Base-by-base conservation (phyloP, 2,888 invertebrate genomes). In the Eupithecia insigniata region DNA sequence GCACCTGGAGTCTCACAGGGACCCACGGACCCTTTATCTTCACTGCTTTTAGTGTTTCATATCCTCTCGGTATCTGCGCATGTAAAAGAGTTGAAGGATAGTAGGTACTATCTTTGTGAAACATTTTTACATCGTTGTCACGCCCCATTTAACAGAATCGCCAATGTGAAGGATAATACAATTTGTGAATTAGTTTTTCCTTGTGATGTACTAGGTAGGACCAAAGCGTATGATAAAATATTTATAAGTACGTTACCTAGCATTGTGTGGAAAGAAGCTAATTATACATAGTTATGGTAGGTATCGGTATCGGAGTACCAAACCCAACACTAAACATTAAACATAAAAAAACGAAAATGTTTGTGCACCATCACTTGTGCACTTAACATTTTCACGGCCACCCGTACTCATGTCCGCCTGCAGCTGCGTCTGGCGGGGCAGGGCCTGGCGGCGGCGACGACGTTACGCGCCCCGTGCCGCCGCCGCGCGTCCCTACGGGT, bases 1-100 rank as follows among this genome's bases (percentile, higher is more conserved):
- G 34, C 26, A 66, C 64, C 55, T 36, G 65, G 39, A 61, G n/a
- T 64, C 62, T 14, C 36, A 26, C 51, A 51, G 51, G 22, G 51
- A 51, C 12, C 22, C 22, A 3, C 22, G 51, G 12, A 12, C 51
- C 12, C 4, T 51, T 51, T 12, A 10, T 51, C 51, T 51, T 1
- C 22, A 51, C 51, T 22, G 51, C 51, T 51, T 51, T 55, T 55
- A 55, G 22, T 55, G 26, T 55, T 26, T 55, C 26, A 26, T 55
- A 55, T 55, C 51, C 51, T 51, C 12, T 51, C 12, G 55, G 10
- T 26, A 51, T 16, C 46, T 51, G 46, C 46, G 46, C n/a, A 22
- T 51, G 22, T 51, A 26, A 51, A 51, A 10, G 10, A 55, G 26
- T 10, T 55, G 14, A 55, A 14, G 8, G 55, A 55, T 51, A n/a